Evolutionary conservation across 2,888 invertebrate species (phyloP), one percentile per base, ranked within the genome.

Genomic region (Drosophila bunnanda): DNA sequence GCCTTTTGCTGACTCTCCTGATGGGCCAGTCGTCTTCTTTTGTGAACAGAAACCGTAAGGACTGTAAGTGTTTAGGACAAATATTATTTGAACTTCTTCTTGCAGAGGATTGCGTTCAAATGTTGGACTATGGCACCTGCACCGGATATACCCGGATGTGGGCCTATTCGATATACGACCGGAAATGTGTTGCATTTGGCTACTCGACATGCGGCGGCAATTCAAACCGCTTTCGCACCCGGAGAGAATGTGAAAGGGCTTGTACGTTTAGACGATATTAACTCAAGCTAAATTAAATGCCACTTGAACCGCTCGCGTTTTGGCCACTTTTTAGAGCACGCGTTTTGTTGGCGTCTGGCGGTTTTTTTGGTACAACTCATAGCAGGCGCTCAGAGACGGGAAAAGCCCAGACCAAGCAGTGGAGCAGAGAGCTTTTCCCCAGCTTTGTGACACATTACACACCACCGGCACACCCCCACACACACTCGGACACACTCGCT

Each of bases 331-430:
- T 54, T 30, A 56, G 65, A 54, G 69, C 61, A 59, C 44, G 62
- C 48, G 66, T 68, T 80, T 80, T 79, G 70, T 56, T 71, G 70
- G 77, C 88, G 70, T 76, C 76, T 88, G 73, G 79, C 82, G 80
- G 79, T 80, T 87, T 87, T 74, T 82, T 82, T 88, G 85, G 82
- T 88, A 82, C 80, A 85, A 85, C 62, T 76, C 61, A 36, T 10
- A 79, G 41, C 86, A 82, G 82, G 82, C 76, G 68, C 50, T 25
- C 82, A 88, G 78, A 52, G 70, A 30, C n/a, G 3, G 2, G n/a
- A 8, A 39, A 7, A 20, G 17, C 28, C 41, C 25, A 34, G 50
- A 17, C 39, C 17, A n/a, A 64, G 17, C 53, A 55, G 57, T 66
- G 62, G 39, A 57, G 57, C 57, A 60, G 36, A 38, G 44, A 61